Conservation (phyloP, 2,797 vertebrate species). For the Babyrousa celebensis region DNA sequence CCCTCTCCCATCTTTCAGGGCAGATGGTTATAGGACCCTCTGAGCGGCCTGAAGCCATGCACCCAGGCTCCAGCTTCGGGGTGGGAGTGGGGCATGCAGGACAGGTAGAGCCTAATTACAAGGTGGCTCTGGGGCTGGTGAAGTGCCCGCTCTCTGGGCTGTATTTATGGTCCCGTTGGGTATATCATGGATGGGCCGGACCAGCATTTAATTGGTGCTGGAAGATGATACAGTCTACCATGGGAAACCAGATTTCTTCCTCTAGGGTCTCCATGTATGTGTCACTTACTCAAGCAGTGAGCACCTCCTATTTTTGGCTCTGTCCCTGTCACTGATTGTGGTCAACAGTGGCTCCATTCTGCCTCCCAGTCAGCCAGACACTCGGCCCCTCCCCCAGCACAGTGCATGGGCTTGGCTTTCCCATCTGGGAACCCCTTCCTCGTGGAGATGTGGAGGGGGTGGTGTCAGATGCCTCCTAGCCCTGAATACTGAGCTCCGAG, state of each 20-base stretch:
- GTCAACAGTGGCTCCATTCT: neutral
- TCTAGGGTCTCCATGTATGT: fast-evolving
- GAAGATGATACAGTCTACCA: neutral
- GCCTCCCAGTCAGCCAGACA: neutral
- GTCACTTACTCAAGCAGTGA: neutral
- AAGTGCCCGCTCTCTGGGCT: neutral
- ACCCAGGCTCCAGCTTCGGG: too few species aligned
- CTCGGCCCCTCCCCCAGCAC: neutral
- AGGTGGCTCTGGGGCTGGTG: neutral
- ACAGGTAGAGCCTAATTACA: neutral
- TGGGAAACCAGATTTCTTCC: neutral
- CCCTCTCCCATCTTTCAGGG: too few species aligned
- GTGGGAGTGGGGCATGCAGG: neutral
- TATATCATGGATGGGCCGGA: fast-evolving
- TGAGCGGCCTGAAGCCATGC: neutral
- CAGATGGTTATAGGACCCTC: fast-evolving
- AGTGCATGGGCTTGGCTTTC: neutral
- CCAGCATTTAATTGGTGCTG: neutral
- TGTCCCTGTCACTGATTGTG: fast-evolving
- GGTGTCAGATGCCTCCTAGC: neutral
- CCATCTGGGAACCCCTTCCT: neutral
- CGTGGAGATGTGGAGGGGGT: neutral
- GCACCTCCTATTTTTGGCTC: neutral
- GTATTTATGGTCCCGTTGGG: neutral
- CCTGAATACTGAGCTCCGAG: neutral